Conservation (phyloP, 2,797 vertebrate species). For the Chiroxiphia lanceolata region DNA sequence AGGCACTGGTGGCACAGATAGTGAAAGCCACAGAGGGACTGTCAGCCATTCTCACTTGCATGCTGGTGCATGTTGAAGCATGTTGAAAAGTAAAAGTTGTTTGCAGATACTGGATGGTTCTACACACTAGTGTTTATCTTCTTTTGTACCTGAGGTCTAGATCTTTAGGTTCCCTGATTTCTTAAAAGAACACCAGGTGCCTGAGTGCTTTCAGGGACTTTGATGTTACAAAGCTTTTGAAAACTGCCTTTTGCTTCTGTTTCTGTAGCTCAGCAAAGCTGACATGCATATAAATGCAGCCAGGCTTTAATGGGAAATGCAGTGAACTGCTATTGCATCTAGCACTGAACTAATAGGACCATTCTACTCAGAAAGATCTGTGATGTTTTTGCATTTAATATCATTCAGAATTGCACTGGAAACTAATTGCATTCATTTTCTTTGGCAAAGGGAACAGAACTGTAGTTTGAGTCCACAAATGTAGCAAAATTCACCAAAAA, state of each 20-base stretch:
- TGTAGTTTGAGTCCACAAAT: neutral
- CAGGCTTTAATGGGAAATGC: neutral
- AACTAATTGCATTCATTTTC: neutral
- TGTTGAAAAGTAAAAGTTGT: neutral
- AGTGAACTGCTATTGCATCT: neutral
- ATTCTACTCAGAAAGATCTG: neutral
- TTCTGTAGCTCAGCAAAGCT: neutral
- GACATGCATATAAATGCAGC: neutral
- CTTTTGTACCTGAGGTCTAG: neutral
- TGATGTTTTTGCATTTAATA: neutral
- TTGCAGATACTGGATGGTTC: neutral
- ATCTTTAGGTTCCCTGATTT: neutral
- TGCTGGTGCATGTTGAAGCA: rapidly evolving
- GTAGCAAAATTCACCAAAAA: neutral
- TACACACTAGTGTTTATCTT: neutral
- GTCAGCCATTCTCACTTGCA: neutral
- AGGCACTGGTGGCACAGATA: neutral
- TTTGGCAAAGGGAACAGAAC: neutral
- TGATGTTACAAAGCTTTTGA: neutral
- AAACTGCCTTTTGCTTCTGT: neutral
- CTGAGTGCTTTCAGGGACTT: neutral
- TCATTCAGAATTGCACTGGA: neutral
- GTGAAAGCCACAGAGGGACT: neutral
- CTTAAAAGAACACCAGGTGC: neutral
- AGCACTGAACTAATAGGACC: rapidly evolving